Base-by-base conservation (phyloP, 2,113 vertebrate genomes). In the Perognathus longimembris region DNA sequence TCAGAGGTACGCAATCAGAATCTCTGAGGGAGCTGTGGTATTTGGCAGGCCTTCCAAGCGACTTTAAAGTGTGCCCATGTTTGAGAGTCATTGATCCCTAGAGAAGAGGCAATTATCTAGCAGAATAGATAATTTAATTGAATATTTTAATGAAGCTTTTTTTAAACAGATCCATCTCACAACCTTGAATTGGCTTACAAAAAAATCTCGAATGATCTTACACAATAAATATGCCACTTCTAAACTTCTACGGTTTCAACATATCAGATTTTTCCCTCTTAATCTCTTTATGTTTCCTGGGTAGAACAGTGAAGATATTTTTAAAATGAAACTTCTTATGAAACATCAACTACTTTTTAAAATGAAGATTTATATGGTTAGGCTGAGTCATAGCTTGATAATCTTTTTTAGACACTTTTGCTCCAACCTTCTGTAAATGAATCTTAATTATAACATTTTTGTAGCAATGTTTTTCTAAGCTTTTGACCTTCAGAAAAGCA, bases 401-500 rank as follows among this genome's bases (percentile, higher is more conserved):
- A 92, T 82, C 87, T 78, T 90, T 54, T 73, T 78, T 69, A 85
- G 75, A 76, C 59, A 34, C 50, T 63, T 92, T 91, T 80, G 70
- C 88, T 57, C 64, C 77, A 89, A 45, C 14, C 38, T 75, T 94
- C 84, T 77, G 57, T 64, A 93, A 93, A 88, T 66, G 74, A 90
- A 86, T 90, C 63, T 92, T 96, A 90, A 92, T 93, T 82, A 85
- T 20, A 76, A 45, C 77, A 71, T 87, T 94, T 93, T 94, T 90
- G 86, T 77, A 73, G 90, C 76, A 90, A 59, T 80, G 70, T 95
- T 92, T 92, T 66, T 38, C 85, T 90, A 93, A 90, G 92, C 75
- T 85, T 77, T 92, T 94, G 95, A 93, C 93, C 96, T 96, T 96
- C 76, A 64, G 64, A 95, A 91, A 57, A 94, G 7, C 59, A 78